These are phyloP conservation scores for Drosophila mettleri DNA, from an alignment of 2,888 invertebrate species.

Conservation along the genomic window DNA sequence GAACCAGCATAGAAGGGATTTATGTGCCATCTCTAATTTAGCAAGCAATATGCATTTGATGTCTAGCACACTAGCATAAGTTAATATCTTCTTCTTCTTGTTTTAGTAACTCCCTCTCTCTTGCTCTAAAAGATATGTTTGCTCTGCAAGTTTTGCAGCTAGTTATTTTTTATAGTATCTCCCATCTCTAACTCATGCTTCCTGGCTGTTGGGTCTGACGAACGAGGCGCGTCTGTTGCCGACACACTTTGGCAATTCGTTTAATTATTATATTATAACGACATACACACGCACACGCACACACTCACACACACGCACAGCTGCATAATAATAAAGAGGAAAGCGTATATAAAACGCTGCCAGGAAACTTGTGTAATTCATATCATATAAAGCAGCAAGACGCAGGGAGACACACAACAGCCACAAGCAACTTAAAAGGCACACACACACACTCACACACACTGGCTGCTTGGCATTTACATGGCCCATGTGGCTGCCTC, in stretches of 20 bases:
- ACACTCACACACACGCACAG: conserved; percentile 20
- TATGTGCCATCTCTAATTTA: neutral
- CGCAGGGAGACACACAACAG: conserved; percentile 35
- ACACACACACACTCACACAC: conserved; percentile 31
- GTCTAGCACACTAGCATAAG: neutral
- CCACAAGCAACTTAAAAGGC: conserved; percentile 57
- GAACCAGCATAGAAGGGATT: too few relatives aligned
- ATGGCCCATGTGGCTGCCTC: conserved; percentile 55
- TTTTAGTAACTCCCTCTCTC: neutral
- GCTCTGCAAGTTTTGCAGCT: neutral
- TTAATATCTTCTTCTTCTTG: neutral
- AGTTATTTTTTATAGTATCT: conserved; percentile 11
- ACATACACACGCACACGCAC: conserved; percentile 31
- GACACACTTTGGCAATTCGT: conserved; percentile 82
- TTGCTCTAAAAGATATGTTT: conserved; percentile 3
- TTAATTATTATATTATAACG: conserved; percentile 82
- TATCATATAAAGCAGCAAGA: conserved; percentile 67
- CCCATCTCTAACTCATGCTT: conserved; percentile 41
- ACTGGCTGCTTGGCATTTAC: conserved; percentile 50
- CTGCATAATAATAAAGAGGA: conserved; percentile 77
- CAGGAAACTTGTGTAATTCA: conserved; percentile 80
- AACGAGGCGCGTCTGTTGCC: conserved; percentile 70
- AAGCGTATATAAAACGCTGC: conserved; percentile 73
- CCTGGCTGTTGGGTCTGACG: conserved; percentile 48
- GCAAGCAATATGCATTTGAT: neutral